Base-by-base conservation (phyloP, 2,797 vertebrate genomes). In the Stomatorhinus walkeri region DNA sequence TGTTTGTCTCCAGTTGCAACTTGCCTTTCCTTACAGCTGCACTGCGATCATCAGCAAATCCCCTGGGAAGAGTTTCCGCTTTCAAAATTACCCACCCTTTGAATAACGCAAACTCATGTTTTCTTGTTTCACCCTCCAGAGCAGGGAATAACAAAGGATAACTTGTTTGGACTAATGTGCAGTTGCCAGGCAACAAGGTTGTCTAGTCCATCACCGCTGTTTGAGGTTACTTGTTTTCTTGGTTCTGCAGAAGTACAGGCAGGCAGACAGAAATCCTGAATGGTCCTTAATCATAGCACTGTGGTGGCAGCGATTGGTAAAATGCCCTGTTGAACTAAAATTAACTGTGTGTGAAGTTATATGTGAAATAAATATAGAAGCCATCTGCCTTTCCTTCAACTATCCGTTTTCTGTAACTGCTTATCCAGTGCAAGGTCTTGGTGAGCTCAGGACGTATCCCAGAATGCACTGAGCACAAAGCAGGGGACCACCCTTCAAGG, bases 111-210 rank as follows among this genome's bases (percentile, higher is more conserved):
- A 93, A 93, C 88, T 90, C 89, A 90, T 90, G 90, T 92, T 90
- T 87, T 91, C 92, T 89, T 91, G 84, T 84, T 89, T 92, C 89
- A 68, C 46, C 89, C 91, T 92, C 93, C 90, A 68, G 88, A 93
- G 92, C 90, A n/a, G n/a, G 59, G 93, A 93, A 95, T 94, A 92
- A 93, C 93, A 89, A 94, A 91, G 88, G 68, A 91, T 90, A 94
- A 93, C 92, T 95, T 93, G 90, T 93, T 93, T 93, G 92, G 94
- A 93, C 92, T 92, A 94, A 94, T 93, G 92, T 92, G 93, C 93
- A 91, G 96, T 96, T 96, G 95, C 96, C 92, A 94, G 93, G 95
- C 95, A 96, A 96, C 96, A 94, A 93, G 91, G 93, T 89, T 92
- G 92, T 93, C 93, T 92, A 94, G 91, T 93, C 90, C 90, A 93